A percentile compares a stretch with the other conserved stretches of the same genome.
These are phyloP conservation scores for Austrofundulus limnaeus DNA, from an alignment of 2,113 vertebrate genomes.

Conservation along the genomic window DNA sequence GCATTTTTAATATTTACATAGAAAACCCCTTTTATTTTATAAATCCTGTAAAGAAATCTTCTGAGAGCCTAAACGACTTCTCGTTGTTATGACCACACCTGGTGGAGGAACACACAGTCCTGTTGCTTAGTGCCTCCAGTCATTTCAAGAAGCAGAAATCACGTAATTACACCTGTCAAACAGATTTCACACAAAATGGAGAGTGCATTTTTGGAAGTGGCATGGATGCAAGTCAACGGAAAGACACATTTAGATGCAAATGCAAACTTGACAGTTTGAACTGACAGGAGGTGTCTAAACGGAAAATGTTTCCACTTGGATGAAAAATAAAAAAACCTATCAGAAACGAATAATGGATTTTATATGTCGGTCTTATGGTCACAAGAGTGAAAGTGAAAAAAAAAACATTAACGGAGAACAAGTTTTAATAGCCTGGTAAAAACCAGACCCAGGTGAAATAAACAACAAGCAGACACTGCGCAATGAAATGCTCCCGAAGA, in stretches of 20 bases:
- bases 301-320: slow-evolving; percentile 9
- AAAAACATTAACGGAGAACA: background rate
- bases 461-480: too few relatives aligned
- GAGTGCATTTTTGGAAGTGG: slow-evolving; percentile 9
- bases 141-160: slow-evolving; percentile 24
- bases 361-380: background rate
- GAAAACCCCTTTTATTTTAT: background rate
- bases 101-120: slow-evolving; percentile 7
- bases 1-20: background rate
- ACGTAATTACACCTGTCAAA: slow-evolving; percentile 18
- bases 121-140: slow-evolving; percentile 2
- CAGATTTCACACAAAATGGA: slow-evolving; percentile 15
- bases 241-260: slow-evolving; percentile 10
- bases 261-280: background rate
- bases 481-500: too few relatives aligned
- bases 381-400: background rate
- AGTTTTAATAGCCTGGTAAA: background rate
- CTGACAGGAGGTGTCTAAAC: background rate
- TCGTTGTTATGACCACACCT: slow-evolving; percentile 10
- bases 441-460: background rate
- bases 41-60: background rate
- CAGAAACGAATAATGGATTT: background rate
- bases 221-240: background rate
- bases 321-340: background rate
- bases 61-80: background rate